A percentile compares a stretch with the other conserved stretches of the same genome.
These are phyloP conservation scores for Ridgeia piscesae DNA, from an alignment of 1,140 invertebrate species.

Conservation along the genomic window DNA sequence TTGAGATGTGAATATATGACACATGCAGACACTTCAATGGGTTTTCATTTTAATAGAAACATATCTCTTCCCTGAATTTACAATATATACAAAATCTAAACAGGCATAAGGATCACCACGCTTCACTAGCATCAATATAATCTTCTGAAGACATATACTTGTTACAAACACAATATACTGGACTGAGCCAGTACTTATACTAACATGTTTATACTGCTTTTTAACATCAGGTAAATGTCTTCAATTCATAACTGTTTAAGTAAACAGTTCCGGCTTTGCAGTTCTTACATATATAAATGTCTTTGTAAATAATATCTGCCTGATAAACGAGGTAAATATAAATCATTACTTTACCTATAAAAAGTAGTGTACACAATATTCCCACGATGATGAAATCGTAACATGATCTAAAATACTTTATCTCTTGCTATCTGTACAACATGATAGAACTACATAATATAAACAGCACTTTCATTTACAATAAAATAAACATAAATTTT, in stretches of 20 bases:
- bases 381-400: neutral
- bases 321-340: neutral
- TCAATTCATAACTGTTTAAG: neutral
- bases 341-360: neutral
- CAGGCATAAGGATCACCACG: neutral
- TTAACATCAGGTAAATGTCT: neutral
- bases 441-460: neutral
- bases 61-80: constrained; percentile 4
- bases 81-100: constrained; percentile 7
- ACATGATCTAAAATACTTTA: neutral
- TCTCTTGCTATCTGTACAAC: neutral
- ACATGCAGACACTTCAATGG: neutral
- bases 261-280: neutral
- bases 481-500: neutral
- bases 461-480: neutral
- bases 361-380: neutral
- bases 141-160: neutral
- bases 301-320: neutral
- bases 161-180: neutral
- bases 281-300: neutral
- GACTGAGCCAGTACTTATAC: neutral
- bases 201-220: neutral
- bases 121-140: neutral
- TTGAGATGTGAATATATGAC: neutral
- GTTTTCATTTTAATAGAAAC: neutral